Base-by-base conservation (phyloP, 2,113 vertebrate genomes). In the Lepisosteus oculatus region DNA sequence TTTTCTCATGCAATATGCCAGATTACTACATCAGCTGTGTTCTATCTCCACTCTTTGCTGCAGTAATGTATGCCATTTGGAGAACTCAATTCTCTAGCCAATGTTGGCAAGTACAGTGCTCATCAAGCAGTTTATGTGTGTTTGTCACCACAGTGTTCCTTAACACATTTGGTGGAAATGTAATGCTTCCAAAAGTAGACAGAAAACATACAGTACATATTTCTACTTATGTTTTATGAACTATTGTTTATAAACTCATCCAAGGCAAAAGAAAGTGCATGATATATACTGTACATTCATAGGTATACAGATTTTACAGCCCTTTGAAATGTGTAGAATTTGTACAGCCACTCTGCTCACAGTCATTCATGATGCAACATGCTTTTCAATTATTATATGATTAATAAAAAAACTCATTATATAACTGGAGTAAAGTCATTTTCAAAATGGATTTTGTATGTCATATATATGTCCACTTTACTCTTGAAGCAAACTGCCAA, bases 1-100 rank as follows among this genome's bases (percentile, higher is more conserved):
- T 83, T 86, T 87, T 82, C 76, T 87, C 78, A 81, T 72, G 65
- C 78, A 84, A 68, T 65, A 72, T 75, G 61, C 56, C 76, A 78
- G 70, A 81, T 85, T 86, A 83, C 61, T 80, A 88, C 65, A 76
- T 81, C 66, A 80, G 75, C 67, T 84, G 69, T 74, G 69, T 41
- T 75, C 66, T 69, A 73, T 54, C 41, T 75, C 0, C 44, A 65
- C 62, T 80, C 29, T 74, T 0, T 43, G 14, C 59, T 80, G 76
- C 67, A 75, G 44, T 62, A 79, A 68, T 71, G 74, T 61, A 76
- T 69, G 51, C 41, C 51, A 41, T 75, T 80, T 78, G 13, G 42
- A 69, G n/a, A 5, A 11, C 43, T 77, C 45, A 56, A 7, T 61
- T 79, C 45, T 77, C 77, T 43, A 79, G 57, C 15, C 61, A 42